Evolutionary conservation across 2,797 vertebrate genomes (phyloP), one percentile per base, ranked within the genome.

Genomic region (Dallia pectoralis): DNA sequence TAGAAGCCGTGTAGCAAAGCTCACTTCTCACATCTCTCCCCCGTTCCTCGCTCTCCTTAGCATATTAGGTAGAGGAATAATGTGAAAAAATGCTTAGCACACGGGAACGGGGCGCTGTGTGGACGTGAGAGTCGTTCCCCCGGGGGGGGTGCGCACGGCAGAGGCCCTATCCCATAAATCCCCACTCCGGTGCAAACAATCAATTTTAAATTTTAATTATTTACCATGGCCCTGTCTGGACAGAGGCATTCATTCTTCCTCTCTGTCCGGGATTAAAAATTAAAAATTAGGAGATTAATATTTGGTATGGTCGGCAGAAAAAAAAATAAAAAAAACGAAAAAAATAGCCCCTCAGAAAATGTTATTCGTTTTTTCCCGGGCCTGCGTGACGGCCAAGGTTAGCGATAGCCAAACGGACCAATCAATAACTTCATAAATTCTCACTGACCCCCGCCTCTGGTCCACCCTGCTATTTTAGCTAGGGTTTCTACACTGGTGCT

Each of bases 121-220:
- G 94, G 94, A 85, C 84, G 86, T 87, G 89, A 87, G 91, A 92
- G 91, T 86, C 84, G 86, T 87, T 95, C 94, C 94, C 94, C 71
- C 77, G 88, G 86, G 93, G 66, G 36, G 92, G n/a, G n/a, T n/a
- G n/a, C n/a, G 87, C 85, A 86, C 86, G 81, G 88, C 87, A 78
- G 83, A 91, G 89, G 89, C 92, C 91, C 91, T 91, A 89, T 90
- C 93, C 93, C 94, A 96, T 95, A 96, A 96, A 96, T 95, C 94
- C 93, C 83, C 84, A 90, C 90, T 89, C 90, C 88, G 90, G 92
- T 90, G 91, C 95, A 96, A 96, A 96, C 93, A 96, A 96, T 95
- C 94, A 95, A 96, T 95, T 95, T 94, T 95, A 93, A 93, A 93
- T 95, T 96, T 96, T 95, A 96, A 96, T 96, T 97, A 95, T 95